A percentile compares a stretch with the other conserved stretches of the same genome.
Evolutionary conservation across 2,888 invertebrate genomes (phyloP).

Genomic region (Resseliella maxima): DNA sequence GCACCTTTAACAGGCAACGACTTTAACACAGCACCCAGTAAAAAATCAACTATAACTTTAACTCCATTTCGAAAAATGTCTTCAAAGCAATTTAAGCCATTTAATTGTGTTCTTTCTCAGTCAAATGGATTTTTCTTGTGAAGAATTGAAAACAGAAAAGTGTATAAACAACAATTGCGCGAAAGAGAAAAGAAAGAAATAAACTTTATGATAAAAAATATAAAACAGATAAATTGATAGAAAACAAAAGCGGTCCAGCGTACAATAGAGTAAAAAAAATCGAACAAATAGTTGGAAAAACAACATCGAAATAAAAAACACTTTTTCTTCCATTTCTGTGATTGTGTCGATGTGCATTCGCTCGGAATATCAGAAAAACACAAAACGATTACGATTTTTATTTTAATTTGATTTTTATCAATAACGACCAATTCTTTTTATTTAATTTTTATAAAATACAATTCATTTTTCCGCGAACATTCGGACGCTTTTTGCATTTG

Average conservation of each 20-base stretch:
- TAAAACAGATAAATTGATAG: neutral
- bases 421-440: neutral
- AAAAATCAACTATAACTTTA: conserved; percentile 47
- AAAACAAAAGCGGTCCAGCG: conserved; percentile 19
- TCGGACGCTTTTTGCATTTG: conserved; percentile 36
- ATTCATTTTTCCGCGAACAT: neutral
- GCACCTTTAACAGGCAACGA: conserved; percentile 55
- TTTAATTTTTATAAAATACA: neutral
- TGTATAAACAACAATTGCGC: neutral
- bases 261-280: neutral
- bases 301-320: neutral
- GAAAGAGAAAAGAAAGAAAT: neutral
- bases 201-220: neutral
- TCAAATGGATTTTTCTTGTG: conserved; percentile 15
- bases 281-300: neutral
- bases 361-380: neutral
- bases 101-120: conserved; percentile 46
- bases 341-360: neutral
- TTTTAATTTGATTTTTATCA: neutral
- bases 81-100: conserved; percentile 53
- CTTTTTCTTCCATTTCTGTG: neutral
- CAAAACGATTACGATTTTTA: neutral
- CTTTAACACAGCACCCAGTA: conserved; percentile 16
- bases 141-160: conserved; percentile 11
- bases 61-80: conserved; percentile 46